Percentiles rank a stretch among this genome's conserved stretches.
Evolutionary conservation across 2,113 vertebrate genomes (phyloP).

Genomic region (Brachypodius melanocephalos): DNA sequence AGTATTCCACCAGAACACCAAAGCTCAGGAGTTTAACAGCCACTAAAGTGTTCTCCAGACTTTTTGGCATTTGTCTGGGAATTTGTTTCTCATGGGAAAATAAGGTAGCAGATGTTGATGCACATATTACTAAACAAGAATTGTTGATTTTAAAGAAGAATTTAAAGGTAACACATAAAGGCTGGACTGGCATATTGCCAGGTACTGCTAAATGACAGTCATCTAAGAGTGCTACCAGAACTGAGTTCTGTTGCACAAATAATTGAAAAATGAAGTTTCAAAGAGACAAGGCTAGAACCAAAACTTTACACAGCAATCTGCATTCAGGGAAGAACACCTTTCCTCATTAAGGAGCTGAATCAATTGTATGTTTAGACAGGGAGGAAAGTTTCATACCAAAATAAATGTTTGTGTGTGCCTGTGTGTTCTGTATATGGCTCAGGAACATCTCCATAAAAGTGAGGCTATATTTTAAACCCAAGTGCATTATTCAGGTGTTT

Average conservation of each 20-base stretch:
- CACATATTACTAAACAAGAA: background rate
- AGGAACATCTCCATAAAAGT: background rate
- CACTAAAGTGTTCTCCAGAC: background rate
- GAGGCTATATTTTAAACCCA: background rate
- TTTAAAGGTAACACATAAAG: background rate
- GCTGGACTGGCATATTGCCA: background rate
- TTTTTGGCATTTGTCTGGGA: background rate
- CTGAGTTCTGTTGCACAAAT: background rate
- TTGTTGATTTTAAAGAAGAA: background rate
- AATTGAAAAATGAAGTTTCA: background rate
- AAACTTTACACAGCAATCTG: background rate
- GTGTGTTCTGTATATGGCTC: fast-evolving
- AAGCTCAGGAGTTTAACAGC: background rate
- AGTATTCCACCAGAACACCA: background rate
- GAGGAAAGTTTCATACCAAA: background rate
- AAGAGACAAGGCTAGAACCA: background rate
- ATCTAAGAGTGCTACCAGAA: background rate
- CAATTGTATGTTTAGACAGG: background rate
- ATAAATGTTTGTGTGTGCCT: background rate
- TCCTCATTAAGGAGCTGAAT: background rate
- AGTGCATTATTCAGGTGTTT: background rate
- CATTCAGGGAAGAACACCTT: background rate
- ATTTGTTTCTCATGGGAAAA: background rate
- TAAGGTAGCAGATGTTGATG: background rate
- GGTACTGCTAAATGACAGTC: background rate